A percentile compares a stretch with the other conserved stretches of the same genome.
phyloP scores from a whole-genome alignment of 2,888 invertebrate genomes.

The Hypomecis atomaria region DNA sequence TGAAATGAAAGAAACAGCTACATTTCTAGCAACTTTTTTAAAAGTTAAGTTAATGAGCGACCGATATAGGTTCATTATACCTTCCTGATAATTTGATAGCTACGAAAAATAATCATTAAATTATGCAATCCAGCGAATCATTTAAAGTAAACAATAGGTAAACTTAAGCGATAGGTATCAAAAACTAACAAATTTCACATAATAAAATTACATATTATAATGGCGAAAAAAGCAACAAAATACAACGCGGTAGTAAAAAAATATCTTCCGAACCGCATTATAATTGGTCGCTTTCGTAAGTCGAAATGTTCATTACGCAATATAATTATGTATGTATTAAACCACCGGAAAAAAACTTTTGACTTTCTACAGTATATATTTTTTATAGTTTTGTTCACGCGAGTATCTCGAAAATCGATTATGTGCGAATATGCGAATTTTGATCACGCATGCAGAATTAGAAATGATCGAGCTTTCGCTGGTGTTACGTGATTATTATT shows the following conservation, averaged over 20 bases:
- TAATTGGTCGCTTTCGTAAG: conserved; percentile 79
- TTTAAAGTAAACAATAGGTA: no score
- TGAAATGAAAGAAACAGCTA: no score
- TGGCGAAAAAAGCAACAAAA: not conserved
- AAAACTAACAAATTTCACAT: no score
- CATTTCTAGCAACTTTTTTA: no score
- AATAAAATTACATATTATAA: not conserved
- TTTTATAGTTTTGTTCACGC: conserved; percentile 70
- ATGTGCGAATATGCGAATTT: conserved; percentile 41
- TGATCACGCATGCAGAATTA: conserved; percentile 20
- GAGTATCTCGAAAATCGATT: conserved; percentile 49
- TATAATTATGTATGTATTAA: conserved; percentile 78
- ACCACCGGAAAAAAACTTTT: conserved; percentile 69
- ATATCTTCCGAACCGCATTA: conserved; percentile 57
- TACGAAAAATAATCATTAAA: no score
- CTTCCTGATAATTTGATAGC: no score
- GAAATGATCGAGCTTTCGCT: conserved; percentile 32
- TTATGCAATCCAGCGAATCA: no score
- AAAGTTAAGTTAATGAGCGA: no score
- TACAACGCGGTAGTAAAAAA: conserved; percentile 5
- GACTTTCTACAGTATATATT: conserved; percentile 73
- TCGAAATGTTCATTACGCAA: conserved; percentile 63
- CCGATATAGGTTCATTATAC: no score
- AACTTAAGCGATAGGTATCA: no score
- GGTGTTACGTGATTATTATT: conserved; percentile 1